phyloP scores from a whole-genome alignment of 2,888 invertebrate genomes.

The Girardia tigrina region DNA sequence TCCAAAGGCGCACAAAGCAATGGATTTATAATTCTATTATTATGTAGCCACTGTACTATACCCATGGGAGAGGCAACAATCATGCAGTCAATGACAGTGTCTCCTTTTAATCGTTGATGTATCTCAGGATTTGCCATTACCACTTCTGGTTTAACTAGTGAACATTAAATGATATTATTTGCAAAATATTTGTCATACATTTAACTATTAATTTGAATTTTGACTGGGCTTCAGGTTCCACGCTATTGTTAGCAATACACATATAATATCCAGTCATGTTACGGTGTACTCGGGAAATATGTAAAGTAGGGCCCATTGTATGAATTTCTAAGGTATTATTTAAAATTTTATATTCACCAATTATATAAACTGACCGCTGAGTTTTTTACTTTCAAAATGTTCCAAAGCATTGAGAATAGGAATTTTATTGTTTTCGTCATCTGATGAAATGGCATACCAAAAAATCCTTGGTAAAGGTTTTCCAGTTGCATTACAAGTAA shows the following conservation, averaged over 20 bases:
- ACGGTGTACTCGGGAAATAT: constrained; percentile 25
- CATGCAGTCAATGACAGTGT: constrained; percentile 3
- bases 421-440: not conserved
- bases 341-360: not conserved
- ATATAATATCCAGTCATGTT: constrained; percentile 25
- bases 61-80: not conserved
- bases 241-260: constrained; percentile 27
- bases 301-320: not conserved
- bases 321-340: not conserved
- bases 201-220: not conserved
- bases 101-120: constrained; percentile 12
- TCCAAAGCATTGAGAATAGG: not conserved
- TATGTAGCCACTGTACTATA: not conserved
- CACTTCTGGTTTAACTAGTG: not conserved
- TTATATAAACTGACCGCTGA: not conserved
- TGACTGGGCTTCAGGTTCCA: constrained; percentile 6
- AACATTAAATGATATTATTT: constrained; percentile 6
- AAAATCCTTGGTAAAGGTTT: constrained; percentile 2
- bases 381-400: not conserved
- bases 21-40: not conserved
- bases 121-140: not conserved
- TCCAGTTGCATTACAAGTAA: constrained; percentile 29
- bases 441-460: constrained; percentile 13
- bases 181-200: not conserved
- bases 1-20: not conserved